phyloP scores from a whole-genome alignment of 1,140 invertebrate genomes.

The Ctenoplectra terminalis region DNA sequence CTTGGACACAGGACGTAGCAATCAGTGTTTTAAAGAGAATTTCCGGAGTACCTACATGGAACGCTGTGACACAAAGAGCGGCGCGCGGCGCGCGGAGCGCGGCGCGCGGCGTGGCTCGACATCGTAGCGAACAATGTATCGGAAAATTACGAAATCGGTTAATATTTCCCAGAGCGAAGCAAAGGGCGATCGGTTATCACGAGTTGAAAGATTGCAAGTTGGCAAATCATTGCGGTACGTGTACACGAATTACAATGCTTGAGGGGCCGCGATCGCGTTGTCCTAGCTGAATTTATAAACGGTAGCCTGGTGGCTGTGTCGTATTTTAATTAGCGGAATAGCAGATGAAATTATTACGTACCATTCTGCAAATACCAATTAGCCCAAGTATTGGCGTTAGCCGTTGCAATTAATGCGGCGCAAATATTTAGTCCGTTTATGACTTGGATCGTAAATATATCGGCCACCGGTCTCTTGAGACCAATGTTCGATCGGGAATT shows the following conservation, averaged over 20 bases:
- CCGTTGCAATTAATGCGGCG: constrained; percentile 70
- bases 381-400: constrained; percentile 63
- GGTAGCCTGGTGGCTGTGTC: constrained; percentile 28
- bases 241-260: constrained; percentile 24
- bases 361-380: constrained; percentile 73
- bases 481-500: background rate
- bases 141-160: constrained; percentile 51
- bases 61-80: no score
- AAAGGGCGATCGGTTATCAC: constrained; percentile 42
- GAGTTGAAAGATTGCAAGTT: constrained; percentile 14
- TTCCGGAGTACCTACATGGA: constrained; percentile 33
- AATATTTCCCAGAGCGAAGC: constrained; percentile 49
- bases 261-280: background rate
- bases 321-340: constrained; percentile 75
- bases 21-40: constrained; percentile 52
- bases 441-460: constrained; percentile 23
- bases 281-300: constrained; percentile 58
- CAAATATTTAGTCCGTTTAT: constrained; percentile 74
- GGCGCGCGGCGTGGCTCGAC: background rate
- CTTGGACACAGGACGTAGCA: constrained; percentile 40
- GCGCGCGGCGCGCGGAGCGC: background rate
- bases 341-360: constrained; percentile 66
- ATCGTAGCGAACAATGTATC: constrained; percentile 11
- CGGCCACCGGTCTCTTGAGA: background rate
- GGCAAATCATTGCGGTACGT: background rate